Evolutionary conservation across 2,113 vertebrate species (phyloP), one percentile per base, ranked within the genome.

Genomic region (Ptilonorhynchus violaceus): DNA sequence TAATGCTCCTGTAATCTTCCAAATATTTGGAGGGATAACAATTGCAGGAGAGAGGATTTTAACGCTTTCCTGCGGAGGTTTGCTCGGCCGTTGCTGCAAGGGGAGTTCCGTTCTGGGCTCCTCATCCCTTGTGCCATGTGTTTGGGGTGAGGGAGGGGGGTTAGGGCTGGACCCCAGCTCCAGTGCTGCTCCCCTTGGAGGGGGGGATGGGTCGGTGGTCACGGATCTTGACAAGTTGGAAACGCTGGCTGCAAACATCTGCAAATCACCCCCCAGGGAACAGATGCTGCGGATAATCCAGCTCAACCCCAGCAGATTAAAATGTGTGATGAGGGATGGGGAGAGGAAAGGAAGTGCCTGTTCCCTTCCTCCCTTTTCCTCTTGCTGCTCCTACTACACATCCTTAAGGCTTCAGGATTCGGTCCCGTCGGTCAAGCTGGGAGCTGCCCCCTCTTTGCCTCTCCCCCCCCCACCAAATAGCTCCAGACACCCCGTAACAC

Each of bases 261-360:
- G 96, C 96, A 96, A 18, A 77, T 88, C 89, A 75, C 62, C 80
- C 88, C 86, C 82, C 16, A 2, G 93, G 95, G 96, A 98, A 94
- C 97, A 98, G 98, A 97, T 98, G 98, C 97, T 97, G 91, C 41
- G 1, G 92, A 92, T 98, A 98, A 98, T 98, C 98, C 92, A 67
- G 95, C 91, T 98, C 96, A 97, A 27, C 50, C 90, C 80, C 70
- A 21, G 50, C 91, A 75, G 97, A 97, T 98, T 98, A 97, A 96
- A 96, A 96, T 3, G 90, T 89, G 96, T 16, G 62, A 85, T 80
- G 85, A 94, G 53, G 63, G 66, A 67, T 8, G 11, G 67, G 41
- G 58, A 67, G 66, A 55, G 80, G 89, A 80, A 66, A 78, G 63
- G 64, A 55, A 93, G 24, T 42, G 67, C 53, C 56, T 68, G 1